phyloP scores from a whole-genome alignment of 2,113 vertebrate species.

The Odontesthes bonariensis region DNA sequence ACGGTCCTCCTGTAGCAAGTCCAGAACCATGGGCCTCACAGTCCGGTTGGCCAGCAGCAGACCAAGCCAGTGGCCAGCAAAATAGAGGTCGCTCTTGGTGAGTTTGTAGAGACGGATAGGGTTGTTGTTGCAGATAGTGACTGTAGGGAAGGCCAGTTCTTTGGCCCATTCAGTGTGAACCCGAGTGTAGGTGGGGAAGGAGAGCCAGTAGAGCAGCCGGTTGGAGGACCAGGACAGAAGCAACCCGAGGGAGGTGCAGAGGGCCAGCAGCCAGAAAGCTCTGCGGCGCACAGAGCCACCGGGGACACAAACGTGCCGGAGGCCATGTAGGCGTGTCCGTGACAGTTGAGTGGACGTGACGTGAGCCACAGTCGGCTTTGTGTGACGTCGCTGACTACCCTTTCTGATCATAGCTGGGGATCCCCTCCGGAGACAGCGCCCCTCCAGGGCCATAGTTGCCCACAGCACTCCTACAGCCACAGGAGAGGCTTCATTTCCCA shows the following conservation, averaged over 20 bases:
- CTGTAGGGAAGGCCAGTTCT: constrained; percentile 92
- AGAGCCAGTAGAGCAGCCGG: constrained; percentile 93
- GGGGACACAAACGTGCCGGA: constrained; percentile 88
- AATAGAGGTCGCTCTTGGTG: constrained; percentile 97
- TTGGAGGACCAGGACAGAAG: constrained; percentile 96
- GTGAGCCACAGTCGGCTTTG: constrained; percentile 50
- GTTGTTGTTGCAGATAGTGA: constrained; percentile 99
- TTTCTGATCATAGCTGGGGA: constrained; percentile 73
- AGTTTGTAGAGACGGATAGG: constrained; percentile 94
- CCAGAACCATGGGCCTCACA: constrained; percentile 89
- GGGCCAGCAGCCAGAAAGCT: constrained; percentile 92
- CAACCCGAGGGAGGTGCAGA: constrained; percentile 92
- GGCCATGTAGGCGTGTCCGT: constrained; percentile 90
- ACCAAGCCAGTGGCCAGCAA: constrained; percentile 96
- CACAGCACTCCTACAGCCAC: constrained; percentile 79
- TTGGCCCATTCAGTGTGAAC: constrained; percentile 95
- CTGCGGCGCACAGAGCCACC: constrained; percentile 86
- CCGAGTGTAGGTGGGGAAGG: constrained; percentile 94
- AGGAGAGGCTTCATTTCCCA: constrained; percentile 83
- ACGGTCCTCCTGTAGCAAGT: constrained; percentile 92
- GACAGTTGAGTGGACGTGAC: constrained; percentile 79
- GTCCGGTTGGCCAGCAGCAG: constrained; percentile 93
- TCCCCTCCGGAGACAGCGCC: constrained; percentile 74
- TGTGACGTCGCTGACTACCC: constrained; percentile 43
- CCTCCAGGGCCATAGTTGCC: constrained; percentile 84